Base-by-base conservation (phyloP, 2,888 invertebrate genomes). In the Drosophila neutralis region DNA sequence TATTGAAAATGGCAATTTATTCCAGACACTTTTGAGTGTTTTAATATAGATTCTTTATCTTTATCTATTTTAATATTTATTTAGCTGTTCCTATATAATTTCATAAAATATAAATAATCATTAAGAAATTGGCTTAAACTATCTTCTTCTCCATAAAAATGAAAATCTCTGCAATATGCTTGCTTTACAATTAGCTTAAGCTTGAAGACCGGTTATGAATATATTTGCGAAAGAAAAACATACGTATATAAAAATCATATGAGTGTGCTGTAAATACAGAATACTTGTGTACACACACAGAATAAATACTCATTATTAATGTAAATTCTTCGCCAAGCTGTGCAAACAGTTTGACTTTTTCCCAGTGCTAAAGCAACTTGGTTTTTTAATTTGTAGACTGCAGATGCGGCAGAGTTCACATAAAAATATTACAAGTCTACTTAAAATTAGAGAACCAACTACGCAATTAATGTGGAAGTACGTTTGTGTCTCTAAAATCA, bases 301-400 rank as follows among this genome's bases (percentile, higher is more conserved):
- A 54, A 42, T 11, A 42, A 51, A 42, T 29, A 24, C 10, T 27
- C 21, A 36, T 72, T 29, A 73, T 40, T 53, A 72, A 60, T 33
- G 11, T 31, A 18, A 38, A 27, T n/a, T 62, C 8, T 35, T 61
- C 53, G 53, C 24, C 33, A 11, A 24, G 27, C 40, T 62, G 21
- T 51, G 49, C 61, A 66, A 74, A 67, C 67, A 75, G 21, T 54
- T 66, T 13, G 36, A 49, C 65, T 57, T 24, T 38, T 45, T 66
- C 31, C 35, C 36, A 29, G 36, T 36, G 56, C 52, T 52, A 48
- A 62, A 60, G 21, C 56, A 52, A 52, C 48, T 5, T n/a, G 8
- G 4, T 15, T 33, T 7, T 13, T 4, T 8, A 1, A 51, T 59
- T 73, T 45, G 60, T 21, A 15, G 2, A 15, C 24, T 45, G 15